These are phyloP conservation scores for Hassar affinis DNA, from an alignment of 2,113 vertebrate species.

Conservation along the genomic window DNA sequence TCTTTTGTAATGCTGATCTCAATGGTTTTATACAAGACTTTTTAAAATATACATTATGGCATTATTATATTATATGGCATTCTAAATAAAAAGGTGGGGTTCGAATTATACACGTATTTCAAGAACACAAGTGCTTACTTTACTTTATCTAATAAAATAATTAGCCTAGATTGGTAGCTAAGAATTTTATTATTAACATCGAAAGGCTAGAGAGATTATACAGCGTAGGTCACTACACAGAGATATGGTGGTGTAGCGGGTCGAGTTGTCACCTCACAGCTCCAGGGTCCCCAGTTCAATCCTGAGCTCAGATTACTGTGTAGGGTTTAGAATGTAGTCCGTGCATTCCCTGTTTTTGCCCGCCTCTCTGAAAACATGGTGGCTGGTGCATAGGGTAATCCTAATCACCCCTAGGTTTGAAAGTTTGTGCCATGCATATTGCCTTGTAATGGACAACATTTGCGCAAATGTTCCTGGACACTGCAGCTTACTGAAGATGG, in stretches of 20 bases:
- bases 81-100: not conserved
- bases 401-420: not conserved
- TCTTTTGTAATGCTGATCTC: not conserved
- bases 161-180: not conserved
- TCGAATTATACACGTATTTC: not conserved
- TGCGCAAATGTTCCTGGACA: not conserved
- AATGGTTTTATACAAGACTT: too few species aligned
- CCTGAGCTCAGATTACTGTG: constrained; percentile 7
- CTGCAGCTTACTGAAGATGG: not conserved
- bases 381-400: not conserved
- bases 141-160: not conserved
- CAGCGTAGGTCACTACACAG: not conserved
- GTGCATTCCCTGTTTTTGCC: not conserved
- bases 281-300: not conserved
- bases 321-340: not conserved
- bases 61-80: not conserved
- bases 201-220: not conserved
- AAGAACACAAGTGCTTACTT: not conserved
- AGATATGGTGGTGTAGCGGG: not conserved
- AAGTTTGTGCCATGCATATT: not conserved
- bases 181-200: not conserved
- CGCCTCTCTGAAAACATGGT: not conserved
- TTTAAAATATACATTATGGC: not conserved
- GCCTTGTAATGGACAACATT: not conserved
- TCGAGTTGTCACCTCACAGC: too few species aligned